phyloP scores from a whole-genome alignment of 1,140 invertebrate species.

The Eurosta solidaginis region DNA sequence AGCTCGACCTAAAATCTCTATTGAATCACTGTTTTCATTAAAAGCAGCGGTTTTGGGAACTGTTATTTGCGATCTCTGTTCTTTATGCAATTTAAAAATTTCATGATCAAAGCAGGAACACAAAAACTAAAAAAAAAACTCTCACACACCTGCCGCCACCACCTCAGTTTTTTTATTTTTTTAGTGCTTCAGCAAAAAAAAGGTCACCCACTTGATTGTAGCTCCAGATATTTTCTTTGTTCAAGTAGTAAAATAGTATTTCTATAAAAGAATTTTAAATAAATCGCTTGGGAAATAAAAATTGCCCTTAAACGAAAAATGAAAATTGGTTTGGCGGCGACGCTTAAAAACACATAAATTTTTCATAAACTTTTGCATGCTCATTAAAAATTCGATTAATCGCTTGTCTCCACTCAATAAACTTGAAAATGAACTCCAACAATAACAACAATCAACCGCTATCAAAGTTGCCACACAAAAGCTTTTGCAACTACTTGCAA shows the following conservation, averaged over 20 bases:
- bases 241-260: not conserved
- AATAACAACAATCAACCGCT: not conserved
- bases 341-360: slow-evolving; percentile 20
- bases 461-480: not conserved
- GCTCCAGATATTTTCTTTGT: too few species aligned
- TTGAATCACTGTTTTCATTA: too few species aligned
- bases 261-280: not conserved
- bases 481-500: not conserved
- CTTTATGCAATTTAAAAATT: too few species aligned
- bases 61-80: too few species aligned
- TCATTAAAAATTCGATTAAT: slow-evolving; percentile 31
- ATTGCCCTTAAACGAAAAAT: not conserved
- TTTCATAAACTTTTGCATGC: slow-evolving; percentile 28
- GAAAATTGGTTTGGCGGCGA: not conserved
- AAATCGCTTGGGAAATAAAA: slow-evolving; percentile 1
- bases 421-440: slow-evolving; percentile 8
- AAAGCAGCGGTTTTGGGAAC: too few species aligned
- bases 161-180: too few species aligned
- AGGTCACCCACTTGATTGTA: too few species aligned
- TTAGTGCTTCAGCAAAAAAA: too few species aligned
- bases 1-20: too few species aligned
- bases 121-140: too few species aligned
- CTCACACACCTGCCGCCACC: too few species aligned
- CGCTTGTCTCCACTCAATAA: slow-evolving; percentile 31
- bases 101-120: too few species aligned